Base-by-base conservation (phyloP, 2,113 vertebrate species). In the Aythya baeri region DNA sequence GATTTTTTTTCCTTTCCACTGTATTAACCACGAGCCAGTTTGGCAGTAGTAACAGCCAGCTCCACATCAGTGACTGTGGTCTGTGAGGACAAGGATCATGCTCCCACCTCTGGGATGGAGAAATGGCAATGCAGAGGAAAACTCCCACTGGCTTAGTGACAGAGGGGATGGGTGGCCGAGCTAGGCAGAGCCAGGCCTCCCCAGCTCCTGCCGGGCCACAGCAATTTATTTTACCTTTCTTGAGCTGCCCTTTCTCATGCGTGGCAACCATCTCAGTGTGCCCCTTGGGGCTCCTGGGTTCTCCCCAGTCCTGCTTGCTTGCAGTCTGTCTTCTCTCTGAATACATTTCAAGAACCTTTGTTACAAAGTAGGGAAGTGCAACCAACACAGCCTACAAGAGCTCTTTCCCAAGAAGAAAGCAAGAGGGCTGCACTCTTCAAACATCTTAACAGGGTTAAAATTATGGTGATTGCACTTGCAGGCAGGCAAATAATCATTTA, bases 321-420 rank as follows among this genome's bases (percentile, higher is more conserved):
- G 17, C 23, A 26, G 32, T 12, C 31, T 49, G 44, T 26, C n/a
- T 81, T 95, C 63, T 66, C n/a, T 66, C 41, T 44, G 44, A 77
- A 77, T 90, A 36, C 59, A 38, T 93, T 93, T 85, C 67, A 87
- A 86, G 62, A 81, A 72, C 32, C 26, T 79, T 71, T 74, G 44
- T 68, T 81, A n/a, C 52, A 82, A 77, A 68, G 54, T 20, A 66
- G 62, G 34, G 72, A 89, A 91, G 62, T n/a, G 44, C 59, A 82
- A 89, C 49, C 89, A 73, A 50, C 27, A 50, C 54, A 79, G 58
- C 67, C 55, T 77, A 3, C 21, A 80, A 90, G 59, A 90, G 59
- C 61, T 88, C 76, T 93, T 92, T 90, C 77, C 65, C 63, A 81
- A 85, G 72, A 82, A 88, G 83, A 83, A 88, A 79, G 34, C 31